Evolutionary conservation across 2,113 vertebrate species (phyloP), one percentile per base, ranked within the genome.

Genomic region (Anguilla japonica): DNA sequence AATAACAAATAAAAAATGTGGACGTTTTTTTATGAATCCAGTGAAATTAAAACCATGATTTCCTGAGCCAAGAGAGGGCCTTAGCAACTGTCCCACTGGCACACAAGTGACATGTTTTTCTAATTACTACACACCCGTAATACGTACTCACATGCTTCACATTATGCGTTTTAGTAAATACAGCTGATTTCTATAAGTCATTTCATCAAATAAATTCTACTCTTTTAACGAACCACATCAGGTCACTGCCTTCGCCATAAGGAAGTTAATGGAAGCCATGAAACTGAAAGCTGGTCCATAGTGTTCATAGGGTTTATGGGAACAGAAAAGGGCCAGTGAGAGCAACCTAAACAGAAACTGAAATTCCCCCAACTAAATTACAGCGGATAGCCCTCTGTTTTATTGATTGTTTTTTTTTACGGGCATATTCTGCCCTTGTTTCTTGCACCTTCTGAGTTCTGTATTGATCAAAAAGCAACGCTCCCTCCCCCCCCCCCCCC

Each of bases 401-500:
- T 75, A 75, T 29, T 13, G n/a, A 75, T 34, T 34, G 71, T 0
- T 34, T 75, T 71, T n/a, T 75, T 34, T 75, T n/a, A 75, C n/a
- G 1, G n/a, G 11, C 26, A 29, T 29, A 75, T 34, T 34, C 60
- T 22, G 60, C 71, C 71, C 71, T n/a, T 29, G n/a, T 75, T 34
- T 75, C 71, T 13, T 2, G 71, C 34, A 34, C 71, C 26, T 75
- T 20, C 79, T 57, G 0, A 78, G 43, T 60, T 57, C 20, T 81
- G 15, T 88, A 92, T 92, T 89, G 91, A 92, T 91, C 87, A 81
- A 85, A 85, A 82, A 84, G 88, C 75, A 75, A 75, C 5, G 29
- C 71, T 60, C 3, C 56, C 43, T 8, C 18, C 22, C 60, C 60
- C 41, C 14, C 11, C 40, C 57, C 41, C 60, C 60, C 57, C 9